phyloP scores from a whole-genome alignment of 2,888 invertebrate species.

The Philereme vetulata region DNA sequence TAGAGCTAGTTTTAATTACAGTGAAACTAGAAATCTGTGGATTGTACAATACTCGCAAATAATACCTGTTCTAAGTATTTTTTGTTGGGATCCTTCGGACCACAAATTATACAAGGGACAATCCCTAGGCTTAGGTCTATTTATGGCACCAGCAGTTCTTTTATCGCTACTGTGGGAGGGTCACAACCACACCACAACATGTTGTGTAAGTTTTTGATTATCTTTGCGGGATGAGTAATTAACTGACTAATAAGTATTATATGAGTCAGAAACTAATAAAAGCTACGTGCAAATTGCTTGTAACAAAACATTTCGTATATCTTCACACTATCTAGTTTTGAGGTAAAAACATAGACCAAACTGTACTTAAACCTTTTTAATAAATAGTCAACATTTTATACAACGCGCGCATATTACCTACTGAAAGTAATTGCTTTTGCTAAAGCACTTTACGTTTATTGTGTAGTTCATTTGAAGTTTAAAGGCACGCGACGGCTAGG shows the following conservation, averaged over 20 bases:
- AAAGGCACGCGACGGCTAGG: background rate
- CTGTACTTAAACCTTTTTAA: too few relatives aligned
- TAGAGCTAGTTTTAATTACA: too few relatives aligned
- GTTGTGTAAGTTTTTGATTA: slow-evolving; percentile 28
- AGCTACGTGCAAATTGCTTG: background rate
- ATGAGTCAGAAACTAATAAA: slow-evolving; percentile 14
- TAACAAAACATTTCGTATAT: too few relatives aligned
- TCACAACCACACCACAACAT: slow-evolving; percentile 16
- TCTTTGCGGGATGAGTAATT: slow-evolving; percentile 27
- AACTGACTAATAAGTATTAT: slow-evolving; percentile 24
- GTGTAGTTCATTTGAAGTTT: background rate
- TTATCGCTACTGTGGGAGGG: slow-evolving; percentile 27
- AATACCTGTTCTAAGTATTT: too few relatives aligned
- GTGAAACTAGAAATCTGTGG: too few relatives aligned
- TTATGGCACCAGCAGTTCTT: slow-evolving; percentile 22
- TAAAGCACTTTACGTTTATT: background rate
- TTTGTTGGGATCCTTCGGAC: too few relatives aligned
- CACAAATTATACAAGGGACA: background rate
- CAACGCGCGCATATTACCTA: background rate
- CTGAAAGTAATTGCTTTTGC: background rate
- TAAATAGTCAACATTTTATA: too few relatives aligned
- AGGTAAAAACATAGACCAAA: too few relatives aligned
- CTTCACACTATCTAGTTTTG: too few relatives aligned
- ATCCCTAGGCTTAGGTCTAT: slow-evolving; percentile 17
- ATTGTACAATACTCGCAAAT: too few relatives aligned